Percentiles rank a stretch among this genome's conserved stretches.
Conservation (phyloP, 2,888 invertebrate genomes). For the Hypena proboscidalis region DNA sequence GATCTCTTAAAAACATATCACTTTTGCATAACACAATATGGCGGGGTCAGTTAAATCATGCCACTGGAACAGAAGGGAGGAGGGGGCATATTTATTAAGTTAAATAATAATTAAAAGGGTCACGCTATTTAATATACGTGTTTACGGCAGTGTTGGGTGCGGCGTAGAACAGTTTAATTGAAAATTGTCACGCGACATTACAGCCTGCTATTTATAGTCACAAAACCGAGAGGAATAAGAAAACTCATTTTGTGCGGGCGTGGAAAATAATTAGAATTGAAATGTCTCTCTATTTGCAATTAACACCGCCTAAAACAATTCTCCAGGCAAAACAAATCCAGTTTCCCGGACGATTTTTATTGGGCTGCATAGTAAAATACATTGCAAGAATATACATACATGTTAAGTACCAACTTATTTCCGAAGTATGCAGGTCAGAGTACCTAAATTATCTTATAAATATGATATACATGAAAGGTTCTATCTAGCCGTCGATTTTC, state of each 20-base stretch:
- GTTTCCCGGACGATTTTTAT: no score
- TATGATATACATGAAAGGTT: no score
- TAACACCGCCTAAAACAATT: no score
- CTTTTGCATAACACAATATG: conserved; percentile 12
- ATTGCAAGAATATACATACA: conserved; percentile 28
- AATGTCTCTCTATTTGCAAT: no score
- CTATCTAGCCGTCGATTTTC: no score
- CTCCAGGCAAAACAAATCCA: no score
- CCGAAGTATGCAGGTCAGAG: no score
- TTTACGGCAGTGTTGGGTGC: conserved; percentile 48
- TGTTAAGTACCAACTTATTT: no score
- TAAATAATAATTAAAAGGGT: conserved; percentile 43
- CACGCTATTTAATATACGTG: conserved; percentile 52
- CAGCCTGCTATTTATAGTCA: conserved; percentile 27
- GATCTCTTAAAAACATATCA: no score
- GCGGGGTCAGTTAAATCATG: conserved; percentile 36
- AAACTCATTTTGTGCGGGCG: no score
- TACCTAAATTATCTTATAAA: no score
- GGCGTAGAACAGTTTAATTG: conserved; percentile 53
- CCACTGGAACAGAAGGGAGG: conserved; percentile 28
- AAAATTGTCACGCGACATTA: conserved; percentile 55
- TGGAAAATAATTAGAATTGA: no score
- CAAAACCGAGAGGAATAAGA: conserved; percentile 3
- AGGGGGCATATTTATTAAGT: conserved; percentile 42
- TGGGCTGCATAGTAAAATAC: conserved; percentile 16